Evolutionary conservation across 2,113 vertebrate genomes (phyloP).

Genomic region (Leucopsar rothschildi): DNA sequence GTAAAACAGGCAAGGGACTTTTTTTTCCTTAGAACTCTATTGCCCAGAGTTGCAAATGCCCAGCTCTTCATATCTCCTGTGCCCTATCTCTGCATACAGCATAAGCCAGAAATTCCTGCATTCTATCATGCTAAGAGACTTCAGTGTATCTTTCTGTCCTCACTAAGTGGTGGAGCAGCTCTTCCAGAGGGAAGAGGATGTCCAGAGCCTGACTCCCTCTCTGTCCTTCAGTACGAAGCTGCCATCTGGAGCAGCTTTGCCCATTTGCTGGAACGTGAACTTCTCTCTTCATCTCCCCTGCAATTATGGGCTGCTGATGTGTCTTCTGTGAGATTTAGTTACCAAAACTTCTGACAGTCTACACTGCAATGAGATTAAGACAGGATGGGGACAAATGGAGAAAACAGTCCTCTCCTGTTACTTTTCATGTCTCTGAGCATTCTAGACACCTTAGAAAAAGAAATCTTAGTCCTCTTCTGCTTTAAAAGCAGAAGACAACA

Average conservation of each 20-base stretch:
- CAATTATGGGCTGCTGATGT: background rate
- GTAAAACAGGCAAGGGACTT: background rate
- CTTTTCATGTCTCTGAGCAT: background rate
- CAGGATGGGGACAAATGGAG: background rate
- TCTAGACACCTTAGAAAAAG: background rate
- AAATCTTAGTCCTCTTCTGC: background rate
- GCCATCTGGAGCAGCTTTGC: background rate
- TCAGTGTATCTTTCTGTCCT: background rate
- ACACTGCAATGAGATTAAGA: background rate
- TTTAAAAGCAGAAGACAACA: background rate
- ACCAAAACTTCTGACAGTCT: background rate
- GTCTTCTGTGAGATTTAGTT: background rate
- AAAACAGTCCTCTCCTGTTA: background rate
- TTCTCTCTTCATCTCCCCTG: background rate
- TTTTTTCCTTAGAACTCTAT: background rate
- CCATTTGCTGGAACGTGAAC: background rate
- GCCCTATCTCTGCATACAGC: background rate
- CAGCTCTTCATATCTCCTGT: background rate
- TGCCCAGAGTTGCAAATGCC: background rate
- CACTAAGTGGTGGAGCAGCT: background rate
- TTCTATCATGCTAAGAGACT: background rate
- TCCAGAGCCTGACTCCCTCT: background rate
- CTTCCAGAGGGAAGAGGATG: background rate
- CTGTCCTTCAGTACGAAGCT: rapidly evolving
- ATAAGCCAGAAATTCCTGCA: background rate